Base-by-base conservation (phyloP, 2,113 vertebrate genomes). In the Eclectus roratus region DNA sequence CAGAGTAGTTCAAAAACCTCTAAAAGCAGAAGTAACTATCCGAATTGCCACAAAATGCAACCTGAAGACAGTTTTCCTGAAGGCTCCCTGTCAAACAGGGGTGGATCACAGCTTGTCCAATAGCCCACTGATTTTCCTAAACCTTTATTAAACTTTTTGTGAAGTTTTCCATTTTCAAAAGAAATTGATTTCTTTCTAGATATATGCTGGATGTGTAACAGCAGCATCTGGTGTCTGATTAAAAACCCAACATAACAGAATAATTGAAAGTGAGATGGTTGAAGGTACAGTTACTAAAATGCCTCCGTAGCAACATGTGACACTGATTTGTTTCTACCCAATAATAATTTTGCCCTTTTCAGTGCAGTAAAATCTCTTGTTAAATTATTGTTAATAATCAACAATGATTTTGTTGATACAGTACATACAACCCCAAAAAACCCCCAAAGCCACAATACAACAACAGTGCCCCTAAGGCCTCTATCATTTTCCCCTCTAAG, bases 91-190 rank as follows among this genome's bases (percentile, higher is more conserved):
- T 35, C 50, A 53, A 53, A 71, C 14, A 31, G 28, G 39, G 39
- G 39, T 79, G 25, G 33, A 41, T 61, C 65, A 9, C 17, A 49
- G 39, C 33, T 65, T 37, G 4, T 11, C 37, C 33, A 25, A 35
- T 24, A 53, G 33, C 20, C 47, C 25, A 17, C 31, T 55, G 69
- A 23, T 66, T 61, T 80, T 37, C 25, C 76, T 63, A 55, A 55
- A 27, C 31, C 39, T 43, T 61, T 61, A 44, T 25, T 61, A 58
- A 43, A 91, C 33, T 77, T 74, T 56, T 78, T 61, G 31, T 49
- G 50, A 91, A 73, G 83, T 93, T 92, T 49, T 76, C 88, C 63
- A 43, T 35, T 91, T 68, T 89, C 64, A 43, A 88, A 94, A 91
- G 93, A 85, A 86, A 91, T 66, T 63, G 19, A 64, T 72, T 94